Conservation (phyloP, 1,140 invertebrate genomes). For the Listronotus oregonensis region DNA sequence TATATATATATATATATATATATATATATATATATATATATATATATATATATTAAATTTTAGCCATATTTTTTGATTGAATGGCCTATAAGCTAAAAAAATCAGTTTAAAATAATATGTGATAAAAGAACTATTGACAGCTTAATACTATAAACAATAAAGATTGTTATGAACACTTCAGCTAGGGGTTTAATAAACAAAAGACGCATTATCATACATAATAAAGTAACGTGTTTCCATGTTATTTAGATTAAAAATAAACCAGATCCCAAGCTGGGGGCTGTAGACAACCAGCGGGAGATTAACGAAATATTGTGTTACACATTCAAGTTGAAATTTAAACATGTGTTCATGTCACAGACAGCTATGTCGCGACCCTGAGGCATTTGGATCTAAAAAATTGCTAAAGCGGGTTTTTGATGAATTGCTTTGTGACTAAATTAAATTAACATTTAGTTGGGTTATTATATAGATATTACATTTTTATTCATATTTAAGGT, state of each 20-base stretch:
- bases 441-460: too few relatives aligned
- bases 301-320: conserved; percentile 51
- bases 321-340: conserved; percentile 38
- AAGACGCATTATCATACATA: conserved; percentile 16
- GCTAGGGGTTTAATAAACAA: conserved; percentile 23
- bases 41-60: too few relatives aligned
- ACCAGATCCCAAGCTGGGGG: conserved; percentile 44
- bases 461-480: too few relatives aligned
- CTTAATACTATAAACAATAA: too few relatives aligned
- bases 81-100: too few relatives aligned
- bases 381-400: conserved; percentile 1
- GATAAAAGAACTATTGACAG: too few relatives aligned
- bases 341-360: conserved; percentile 35
- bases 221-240: conserved; percentile 1
- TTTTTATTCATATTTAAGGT: too few relatives aligned
- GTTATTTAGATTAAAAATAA: conserved; percentile 40
- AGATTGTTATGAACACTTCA: neutral
- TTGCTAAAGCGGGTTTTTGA: neutral
- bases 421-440: neutral
- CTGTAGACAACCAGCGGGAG: conserved; percentile 44
- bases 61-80: too few relatives aligned
- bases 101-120: too few relatives aligned
- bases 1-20: too few relatives aligned
- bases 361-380: conserved; percentile 4
- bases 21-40: too few relatives aligned